phyloP scores from a whole-genome alignment of 2,113 vertebrate species.

The Notothenia rossii region DNA sequence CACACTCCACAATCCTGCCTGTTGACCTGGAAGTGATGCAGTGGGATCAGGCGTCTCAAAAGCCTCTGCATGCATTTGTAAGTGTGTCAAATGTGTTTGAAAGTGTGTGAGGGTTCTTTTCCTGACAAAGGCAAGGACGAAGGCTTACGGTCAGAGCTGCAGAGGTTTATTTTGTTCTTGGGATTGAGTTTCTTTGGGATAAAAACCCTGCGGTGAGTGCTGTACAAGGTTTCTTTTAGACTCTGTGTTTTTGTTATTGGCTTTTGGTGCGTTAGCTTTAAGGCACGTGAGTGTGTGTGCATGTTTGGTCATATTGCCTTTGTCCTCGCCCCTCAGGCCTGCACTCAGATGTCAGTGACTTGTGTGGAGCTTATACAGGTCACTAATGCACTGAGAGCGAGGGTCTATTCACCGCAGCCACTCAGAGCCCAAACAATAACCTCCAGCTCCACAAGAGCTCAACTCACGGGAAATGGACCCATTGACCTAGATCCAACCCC shows the following conservation, averaged over 20 bases:
- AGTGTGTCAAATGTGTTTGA: constrained; percentile 41
- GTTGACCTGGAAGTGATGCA: constrained; percentile 82
- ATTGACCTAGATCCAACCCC: constrained; percentile 73
- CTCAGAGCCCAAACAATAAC: constrained; percentile 64
- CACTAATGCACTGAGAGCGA: constrained; percentile 73
- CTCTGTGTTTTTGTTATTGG: constrained; percentile 56
- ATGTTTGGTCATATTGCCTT: constrained; percentile 66
- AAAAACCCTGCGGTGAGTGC: constrained; percentile 37
- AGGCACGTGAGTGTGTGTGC: constrained; percentile 43
- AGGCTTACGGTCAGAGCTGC: constrained; percentile 39
- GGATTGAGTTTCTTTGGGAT: constrained; percentile 53
- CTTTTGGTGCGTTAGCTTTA: constrained; percentile 54
- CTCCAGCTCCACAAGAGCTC: constrained; percentile 47
- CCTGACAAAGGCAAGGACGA: constrained; percentile 27
- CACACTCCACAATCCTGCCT: constrained; percentile 62
- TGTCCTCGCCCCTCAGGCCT: constrained; percentile 70
- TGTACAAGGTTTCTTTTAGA: constrained; percentile 51
- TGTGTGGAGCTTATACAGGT: constrained; percentile 73
- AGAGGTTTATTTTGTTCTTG: constrained; percentile 37
- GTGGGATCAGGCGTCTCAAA: constrained; percentile 58
- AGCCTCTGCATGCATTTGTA: constrained; percentile 38
- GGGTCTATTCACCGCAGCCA: constrained; percentile 58
- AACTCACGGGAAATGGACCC: constrained; percentile 69
- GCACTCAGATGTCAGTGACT: constrained; percentile 73
- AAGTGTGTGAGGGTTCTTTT: constrained; percentile 9